phyloP scores from a whole-genome alignment of 2,797 vertebrate species.

The Microctenopoma lineatum region DNA sequence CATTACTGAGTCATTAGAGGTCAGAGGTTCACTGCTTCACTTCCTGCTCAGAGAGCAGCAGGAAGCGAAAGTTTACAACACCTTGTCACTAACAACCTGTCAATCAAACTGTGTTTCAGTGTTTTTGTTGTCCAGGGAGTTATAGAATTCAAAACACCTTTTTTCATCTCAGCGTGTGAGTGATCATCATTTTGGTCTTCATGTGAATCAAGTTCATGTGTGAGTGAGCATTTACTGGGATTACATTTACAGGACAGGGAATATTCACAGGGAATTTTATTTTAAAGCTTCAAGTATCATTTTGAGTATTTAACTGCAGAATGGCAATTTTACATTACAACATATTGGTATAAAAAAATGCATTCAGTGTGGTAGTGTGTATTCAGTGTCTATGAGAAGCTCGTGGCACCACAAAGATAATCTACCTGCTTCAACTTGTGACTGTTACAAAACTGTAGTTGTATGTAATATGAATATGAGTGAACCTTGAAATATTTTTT shows the following conservation, averaged over 20 bases:
- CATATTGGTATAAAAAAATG: not conserved
- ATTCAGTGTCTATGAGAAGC: not conserved
- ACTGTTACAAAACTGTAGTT: too few relatives aligned
- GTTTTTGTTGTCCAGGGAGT: conserved; percentile 61
- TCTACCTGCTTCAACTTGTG: too few relatives aligned
- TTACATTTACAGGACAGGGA: not conserved
- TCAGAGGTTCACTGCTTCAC: conserved; percentile 73
- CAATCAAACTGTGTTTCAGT: conserved; percentile 72
- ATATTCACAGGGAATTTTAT: not conserved
- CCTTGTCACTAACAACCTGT: conserved; percentile 77
- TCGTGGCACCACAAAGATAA: not conserved
- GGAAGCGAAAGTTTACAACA: conserved; percentile 80
- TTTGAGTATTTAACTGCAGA: not conserved
- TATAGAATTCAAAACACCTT: conserved; percentile 72
- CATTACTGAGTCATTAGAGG: conserved; percentile 65
- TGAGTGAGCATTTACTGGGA: too few relatives aligned
- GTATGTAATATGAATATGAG: too few relatives aligned
- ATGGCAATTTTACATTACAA: not conserved
- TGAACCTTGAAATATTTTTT: too few relatives aligned
- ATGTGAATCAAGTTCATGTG: conserved; percentile 10
- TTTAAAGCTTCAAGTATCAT: not conserved
- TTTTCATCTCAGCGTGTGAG: conserved; percentile 17
- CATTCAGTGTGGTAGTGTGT: not conserved
- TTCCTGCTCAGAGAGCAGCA: conserved; percentile 73
- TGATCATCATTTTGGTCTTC: conserved; percentile 61